Evolutionary conservation across 1,140 invertebrate species (phyloP), one percentile per base, ranked within the genome.

Genomic region (Drosophila miranda): DNA sequence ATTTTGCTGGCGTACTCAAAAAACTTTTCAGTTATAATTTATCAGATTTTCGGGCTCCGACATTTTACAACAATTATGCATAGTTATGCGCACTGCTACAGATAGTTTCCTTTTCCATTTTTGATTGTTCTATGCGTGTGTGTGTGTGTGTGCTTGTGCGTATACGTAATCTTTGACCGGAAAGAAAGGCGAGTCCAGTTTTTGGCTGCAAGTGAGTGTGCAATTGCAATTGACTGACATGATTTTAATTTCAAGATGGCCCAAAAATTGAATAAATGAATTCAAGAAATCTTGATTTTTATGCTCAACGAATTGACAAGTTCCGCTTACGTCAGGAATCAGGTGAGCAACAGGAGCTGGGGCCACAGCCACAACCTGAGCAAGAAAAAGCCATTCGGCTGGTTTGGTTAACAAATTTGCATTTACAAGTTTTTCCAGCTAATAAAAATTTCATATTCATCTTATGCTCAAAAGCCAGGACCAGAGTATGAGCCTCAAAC

Each of bases 391-490:
- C 13, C 30, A 58, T 59, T 8, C 43, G 38, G 43, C 42, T 14
- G 67, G 21, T 53, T 60, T 57, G 56, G 50, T 45, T 58, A 77
- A 55, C 48, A 70, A 43, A 70, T 77, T 56, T 61, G 42, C 57
- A 69, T 69, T 63, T 53, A 74, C 53, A 59, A 66, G 60, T 58
- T 74, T 72, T 70, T 49, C 48, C 30, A 76, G 73, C 63, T 76
- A 73, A 73, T 81, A 81, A 76, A 81, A 80, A 77, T 81, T 81
- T 59, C 55, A 72, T 76, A 73, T 77, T 76, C 57, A 77, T 82
- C 62, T 76, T 76, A 42, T 63, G 7, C 30, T 55, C 56, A 46
- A 45, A 51, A 48, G 41, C 9, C 42, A 71, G 34, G 43, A 68
- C 28, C 21, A 9, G 23, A 21, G 49, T 54, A 46, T 14, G 51